phyloP scores from a whole-genome alignment of 2,888 invertebrate species.

The Eupithecia exiguata region DNA sequence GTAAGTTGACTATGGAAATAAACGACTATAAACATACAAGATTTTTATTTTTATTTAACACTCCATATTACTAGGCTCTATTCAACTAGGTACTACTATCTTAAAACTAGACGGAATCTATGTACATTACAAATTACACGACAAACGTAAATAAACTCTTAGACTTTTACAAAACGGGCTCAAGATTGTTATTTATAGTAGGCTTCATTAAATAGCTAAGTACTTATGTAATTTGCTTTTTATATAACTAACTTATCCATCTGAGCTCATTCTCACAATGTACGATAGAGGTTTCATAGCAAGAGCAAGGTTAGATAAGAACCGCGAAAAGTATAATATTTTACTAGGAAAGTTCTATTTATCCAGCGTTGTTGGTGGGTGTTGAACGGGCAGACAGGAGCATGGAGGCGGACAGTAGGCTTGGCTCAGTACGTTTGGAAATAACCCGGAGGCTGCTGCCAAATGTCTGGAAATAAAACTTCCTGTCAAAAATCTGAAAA shows the following conservation, averaged over 20 bases:
- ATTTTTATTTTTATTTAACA: constrained; percentile 44
- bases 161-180: background rate
- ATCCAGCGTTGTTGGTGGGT: constrained; percentile 55
- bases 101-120: constrained; percentile 12
- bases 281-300: background rate
- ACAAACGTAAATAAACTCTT: background rate
- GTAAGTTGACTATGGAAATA: constrained; percentile 77
- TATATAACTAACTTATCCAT: background rate
- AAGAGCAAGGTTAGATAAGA: background rate
- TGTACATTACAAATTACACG: constrained; percentile 18
- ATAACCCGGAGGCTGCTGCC: constrained; percentile 85
- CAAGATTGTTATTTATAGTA: background rate
- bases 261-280: background rate
- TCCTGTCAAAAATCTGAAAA: background rate
- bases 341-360: constrained; percentile 49
- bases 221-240: background rate
- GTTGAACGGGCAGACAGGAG: constrained; percentile 68
- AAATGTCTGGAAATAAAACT: constrained; percentile 48
- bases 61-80: constrained; percentile 9
- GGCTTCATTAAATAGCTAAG: background rate
- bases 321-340: background rate
- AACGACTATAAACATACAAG: constrained; percentile 57
- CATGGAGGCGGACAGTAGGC: constrained; percentile 69
- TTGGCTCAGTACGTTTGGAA: constrained; percentile 68
- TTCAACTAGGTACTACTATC: background rate